These are phyloP conservation scores for Darevskia mixta DNA, from an alignment of 2,797 vertebrate genomes.

Conservation along the genomic window DNA sequence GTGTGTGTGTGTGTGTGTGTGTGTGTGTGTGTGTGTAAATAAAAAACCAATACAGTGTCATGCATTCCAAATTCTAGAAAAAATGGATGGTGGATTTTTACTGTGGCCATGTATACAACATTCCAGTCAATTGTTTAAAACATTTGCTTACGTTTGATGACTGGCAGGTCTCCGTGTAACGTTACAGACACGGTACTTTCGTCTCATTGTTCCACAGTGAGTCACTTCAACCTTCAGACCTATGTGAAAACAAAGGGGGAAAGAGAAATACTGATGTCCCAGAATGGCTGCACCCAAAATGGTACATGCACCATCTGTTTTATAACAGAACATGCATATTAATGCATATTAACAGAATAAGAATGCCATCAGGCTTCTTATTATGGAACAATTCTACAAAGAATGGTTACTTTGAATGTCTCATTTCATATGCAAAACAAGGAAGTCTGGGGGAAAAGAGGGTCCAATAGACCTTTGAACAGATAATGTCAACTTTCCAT, in stretches of 20 bases:
- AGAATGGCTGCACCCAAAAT: slow-evolving; percentile 31
- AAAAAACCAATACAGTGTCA: no score
- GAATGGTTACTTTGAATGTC: neutral
- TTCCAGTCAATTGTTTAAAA: slow-evolving; percentile 36
- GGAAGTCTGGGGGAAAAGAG: neutral
- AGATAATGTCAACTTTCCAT: neutral
- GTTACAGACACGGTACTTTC: slow-evolving; percentile 98
- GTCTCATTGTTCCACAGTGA: slow-evolving; percentile 98
- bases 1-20: no score
- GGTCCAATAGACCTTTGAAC: neutral
- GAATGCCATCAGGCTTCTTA: neutral
- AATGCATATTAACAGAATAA: neutral
- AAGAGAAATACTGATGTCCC: slow-evolving; percentile 49
- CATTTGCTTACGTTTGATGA: slow-evolving; percentile 94
- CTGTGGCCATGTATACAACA: neutral
- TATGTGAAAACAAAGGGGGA: slow-evolving; percentile 69
- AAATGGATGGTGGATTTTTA: no score
- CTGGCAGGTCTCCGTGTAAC: slow-evolving; percentile 97
- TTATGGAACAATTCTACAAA: neutral
- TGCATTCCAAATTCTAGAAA: no score
- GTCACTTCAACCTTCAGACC: slow-evolving; percentile 99
- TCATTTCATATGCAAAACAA: neutral
- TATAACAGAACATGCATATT: accelerated
- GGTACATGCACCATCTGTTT: neutral
- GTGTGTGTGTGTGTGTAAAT: no score